Conservation (phyloP, 2,797 vertebrate species). For the Cheracebus regulus region DNA sequence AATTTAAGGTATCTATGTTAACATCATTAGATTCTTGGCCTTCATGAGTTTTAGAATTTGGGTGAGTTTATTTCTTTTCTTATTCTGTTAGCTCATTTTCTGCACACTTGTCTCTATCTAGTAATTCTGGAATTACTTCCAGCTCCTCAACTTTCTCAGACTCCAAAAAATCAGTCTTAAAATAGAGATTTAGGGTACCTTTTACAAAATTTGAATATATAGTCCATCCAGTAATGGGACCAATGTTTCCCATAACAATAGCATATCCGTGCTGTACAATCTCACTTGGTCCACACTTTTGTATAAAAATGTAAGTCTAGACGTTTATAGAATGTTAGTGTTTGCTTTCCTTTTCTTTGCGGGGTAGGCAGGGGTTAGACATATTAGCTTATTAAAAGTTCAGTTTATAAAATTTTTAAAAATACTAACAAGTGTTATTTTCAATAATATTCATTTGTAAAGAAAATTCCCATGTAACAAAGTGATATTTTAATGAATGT, state of each 20-base stretch:
- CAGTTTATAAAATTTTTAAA: neutral
- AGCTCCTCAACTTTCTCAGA: neutral
- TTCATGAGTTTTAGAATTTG: neutral
- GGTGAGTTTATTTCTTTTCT: neutral
- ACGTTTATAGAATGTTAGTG: neutral
- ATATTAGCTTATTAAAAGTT: neutral
- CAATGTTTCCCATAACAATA: neutral
- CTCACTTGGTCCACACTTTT: neutral
- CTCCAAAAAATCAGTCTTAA: neutral
- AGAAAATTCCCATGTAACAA: neutral
- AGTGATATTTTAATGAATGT: constrained; percentile 5
- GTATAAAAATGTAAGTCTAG: neutral
- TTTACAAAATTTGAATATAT: neutral
- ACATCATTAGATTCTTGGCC: neutral
- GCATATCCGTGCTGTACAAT: neutral
- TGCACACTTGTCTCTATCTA: neutral
- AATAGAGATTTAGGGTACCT: neutral
- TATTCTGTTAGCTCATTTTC: neutral
- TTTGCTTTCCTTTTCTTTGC: neutral
- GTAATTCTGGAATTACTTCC: neutral
- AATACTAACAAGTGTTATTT: neutral
- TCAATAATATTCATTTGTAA: neutral
- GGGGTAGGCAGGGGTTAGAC: neutral
- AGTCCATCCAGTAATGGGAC: neutral
- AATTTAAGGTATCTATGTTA: neutral